Base-by-base conservation (phyloP, 2,797 vertebrate species). In the Toxotes lorentzi region DNA sequence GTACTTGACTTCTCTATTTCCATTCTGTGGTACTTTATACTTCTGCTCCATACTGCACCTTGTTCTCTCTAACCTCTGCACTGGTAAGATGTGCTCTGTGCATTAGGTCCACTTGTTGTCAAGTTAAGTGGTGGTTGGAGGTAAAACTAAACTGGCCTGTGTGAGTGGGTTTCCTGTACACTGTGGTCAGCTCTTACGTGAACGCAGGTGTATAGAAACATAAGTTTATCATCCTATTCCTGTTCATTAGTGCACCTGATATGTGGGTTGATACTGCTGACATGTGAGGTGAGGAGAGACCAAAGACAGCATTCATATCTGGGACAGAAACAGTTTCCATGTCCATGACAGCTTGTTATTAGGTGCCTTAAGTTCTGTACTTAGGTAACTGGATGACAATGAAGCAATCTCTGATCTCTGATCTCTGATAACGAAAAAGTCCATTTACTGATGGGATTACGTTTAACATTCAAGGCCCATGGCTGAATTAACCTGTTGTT, bases 191-290 rank as follows among this genome's bases (percentile, higher is more conserved):
- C 27, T 30, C 27, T 30, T 30, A 30, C 4, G 27, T 30, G 27
- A 30, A 30, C 27, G 4, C 27, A 30, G 4, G 35, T 62, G 48
- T 54, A 12, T 41, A 71, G 5, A n/a, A 50, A 63, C 48, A 13
- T 23, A 51, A 41, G 38, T 11, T 62, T 30, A 43, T 24, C 35
- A 43, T 62, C 58, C 35, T 43, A 59, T 63, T 73, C 60, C 60
- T 73, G 70, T 63, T 73, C 16, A 45, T 27, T 54, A 23, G 14
- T 43, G 48, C 9, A 41, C 21, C 10, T 34, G 27, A 53, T 54
- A 13, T 62, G 70, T 54, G 27, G 21, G 21, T 45, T 56, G n/a
- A 64, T 35, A 35, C 3, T 45, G 47, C 5, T 23, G n/a, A 64
- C 27, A 7, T 34, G 21, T 6, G 34, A 5, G 14, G 38, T 41